phyloP scores from a whole-genome alignment of 2,797 vertebrate genomes.

The Scolopax bukidnonensis region DNA sequence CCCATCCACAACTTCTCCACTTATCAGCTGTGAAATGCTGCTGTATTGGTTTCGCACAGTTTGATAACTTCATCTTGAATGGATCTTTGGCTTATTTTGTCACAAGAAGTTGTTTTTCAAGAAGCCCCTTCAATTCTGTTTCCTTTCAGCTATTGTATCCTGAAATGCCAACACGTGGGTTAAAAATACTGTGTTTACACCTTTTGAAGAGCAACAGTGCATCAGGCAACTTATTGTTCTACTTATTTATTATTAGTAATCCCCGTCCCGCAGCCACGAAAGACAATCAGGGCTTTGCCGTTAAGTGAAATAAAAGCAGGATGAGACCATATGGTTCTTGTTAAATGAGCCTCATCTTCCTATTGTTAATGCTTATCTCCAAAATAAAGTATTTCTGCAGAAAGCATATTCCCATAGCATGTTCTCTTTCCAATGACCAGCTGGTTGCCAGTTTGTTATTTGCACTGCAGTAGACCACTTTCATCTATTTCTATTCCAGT shows the following conservation, averaged over 20 bases:
- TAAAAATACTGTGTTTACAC: constrained; percentile 60
- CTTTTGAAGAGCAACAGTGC: background rate
- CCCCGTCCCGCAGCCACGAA: background rate
- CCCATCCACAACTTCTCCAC: background rate
- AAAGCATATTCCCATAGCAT: constrained; percentile 70
- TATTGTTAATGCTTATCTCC: constrained; percentile 73
- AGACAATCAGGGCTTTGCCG: constrained; percentile 10
- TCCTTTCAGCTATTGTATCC: constrained; percentile 8
- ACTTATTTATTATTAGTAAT: constrained; percentile 28
- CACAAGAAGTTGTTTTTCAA: constrained; percentile 22
- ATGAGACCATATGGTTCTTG: constrained; percentile 64
- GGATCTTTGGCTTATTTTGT: constrained; percentile 32
- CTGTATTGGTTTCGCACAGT: constrained; percentile 8
- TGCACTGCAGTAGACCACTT: constrained; percentile 41
- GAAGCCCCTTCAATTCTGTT: constrained; percentile 29
- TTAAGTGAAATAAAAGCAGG: constrained; percentile 22
- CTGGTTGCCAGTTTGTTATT: constrained; percentile 71
- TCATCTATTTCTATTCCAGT: constrained; percentile 61
- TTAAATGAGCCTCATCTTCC: constrained; percentile 64
- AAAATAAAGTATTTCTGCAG: constrained; percentile 71
- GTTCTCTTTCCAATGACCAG: constrained; percentile 56
- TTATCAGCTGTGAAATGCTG: background rate
- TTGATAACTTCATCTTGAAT: constrained; percentile 35
- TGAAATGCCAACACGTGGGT: constrained; percentile 13
- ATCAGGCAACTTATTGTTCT: background rate